Evolutionary conservation across 2,113 vertebrate genomes (phyloP).

Genomic region (Danionella cerebrum): DNA sequence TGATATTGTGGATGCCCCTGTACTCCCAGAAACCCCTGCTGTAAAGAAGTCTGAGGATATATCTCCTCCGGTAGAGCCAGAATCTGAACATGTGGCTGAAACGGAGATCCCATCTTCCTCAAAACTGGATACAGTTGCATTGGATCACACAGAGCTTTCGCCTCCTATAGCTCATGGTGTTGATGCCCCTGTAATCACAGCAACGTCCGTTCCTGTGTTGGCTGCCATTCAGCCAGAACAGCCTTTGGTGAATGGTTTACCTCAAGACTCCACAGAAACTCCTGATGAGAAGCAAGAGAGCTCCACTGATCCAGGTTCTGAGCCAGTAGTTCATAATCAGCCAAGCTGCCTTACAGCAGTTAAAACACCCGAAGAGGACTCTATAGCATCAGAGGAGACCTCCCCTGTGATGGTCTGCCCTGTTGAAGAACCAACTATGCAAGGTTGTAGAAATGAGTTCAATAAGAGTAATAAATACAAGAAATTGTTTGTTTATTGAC

Average conservation of each 20-base stretch:
- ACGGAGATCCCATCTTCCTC: background rate
- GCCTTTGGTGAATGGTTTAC: conserved; percentile 71
- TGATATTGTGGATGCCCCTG: conserved; percentile 57
- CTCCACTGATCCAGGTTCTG: conserved; percentile 68
- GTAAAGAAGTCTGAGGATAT: conserved; percentile 41
- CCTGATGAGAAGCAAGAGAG: conserved; percentile 55
- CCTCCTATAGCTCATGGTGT: background rate
- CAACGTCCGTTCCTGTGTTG: background rate
- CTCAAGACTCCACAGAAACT: conserved; percentile 56
- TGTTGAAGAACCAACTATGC: conserved; percentile 68
- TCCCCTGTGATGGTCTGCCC: conserved; percentile 50
- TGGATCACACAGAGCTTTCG: background rate
- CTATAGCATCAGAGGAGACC: conserved; percentile 45
- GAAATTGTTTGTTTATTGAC: background rate
- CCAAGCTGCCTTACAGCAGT: conserved; percentile 39
- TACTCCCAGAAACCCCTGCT: conserved; percentile 46
- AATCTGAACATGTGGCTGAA: conserved; percentile 25
- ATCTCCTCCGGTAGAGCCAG: conserved; percentile 3
- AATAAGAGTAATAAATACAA: background rate
- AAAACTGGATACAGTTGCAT: background rate
- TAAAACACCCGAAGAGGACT: conserved; percentile 18
- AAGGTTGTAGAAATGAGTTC: conserved; percentile 60
- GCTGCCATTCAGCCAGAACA: conserved; percentile 61
- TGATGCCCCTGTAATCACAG: conserved; percentile 1
- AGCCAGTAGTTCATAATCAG: conserved; percentile 60